phyloP scores from a whole-genome alignment of 2,113 vertebrate genomes.

The Phaethornis superciliosus region DNA sequence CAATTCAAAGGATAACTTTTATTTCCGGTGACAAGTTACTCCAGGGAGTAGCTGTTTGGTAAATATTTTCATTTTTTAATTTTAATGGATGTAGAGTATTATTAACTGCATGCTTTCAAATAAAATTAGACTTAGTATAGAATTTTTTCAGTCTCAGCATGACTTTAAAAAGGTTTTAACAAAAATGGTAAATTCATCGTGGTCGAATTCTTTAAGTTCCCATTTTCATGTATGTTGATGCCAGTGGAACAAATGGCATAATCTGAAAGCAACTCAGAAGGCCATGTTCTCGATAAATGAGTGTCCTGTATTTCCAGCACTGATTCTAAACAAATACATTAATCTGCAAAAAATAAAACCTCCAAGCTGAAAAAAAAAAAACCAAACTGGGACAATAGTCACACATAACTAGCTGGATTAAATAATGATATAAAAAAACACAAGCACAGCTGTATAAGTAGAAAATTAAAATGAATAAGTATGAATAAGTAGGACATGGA shows the following conservation, averaged over 20 bases:
- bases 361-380: background rate
- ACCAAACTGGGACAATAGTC: background rate
- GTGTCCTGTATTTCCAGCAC: background rate
- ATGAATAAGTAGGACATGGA: too few species aligned
- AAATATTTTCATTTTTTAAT: constrained; percentile 1
- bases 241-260: background rate
- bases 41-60: background rate
- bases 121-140: background rate
- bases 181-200: background rate
- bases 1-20: background rate
- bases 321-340: background rate
- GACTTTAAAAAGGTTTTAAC: background rate
- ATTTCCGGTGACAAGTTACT: constrained; percentile 16
- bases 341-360: background rate
- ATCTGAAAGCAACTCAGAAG: background rate
- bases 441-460: background rate
- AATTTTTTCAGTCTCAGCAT: background rate
- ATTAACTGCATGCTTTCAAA: constrained; percentile 32
- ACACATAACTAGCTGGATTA: background rate
- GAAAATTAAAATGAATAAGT: background rate
- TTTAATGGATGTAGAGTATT: constrained; percentile 3
- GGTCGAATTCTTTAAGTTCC: background rate
- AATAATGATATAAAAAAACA: constrained; percentile 2
- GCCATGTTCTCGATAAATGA: background rate
- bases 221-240: background rate